Evolutionary conservation across 1,140 invertebrate species (phyloP).

Genomic region (Eueides isabella): DNA sequence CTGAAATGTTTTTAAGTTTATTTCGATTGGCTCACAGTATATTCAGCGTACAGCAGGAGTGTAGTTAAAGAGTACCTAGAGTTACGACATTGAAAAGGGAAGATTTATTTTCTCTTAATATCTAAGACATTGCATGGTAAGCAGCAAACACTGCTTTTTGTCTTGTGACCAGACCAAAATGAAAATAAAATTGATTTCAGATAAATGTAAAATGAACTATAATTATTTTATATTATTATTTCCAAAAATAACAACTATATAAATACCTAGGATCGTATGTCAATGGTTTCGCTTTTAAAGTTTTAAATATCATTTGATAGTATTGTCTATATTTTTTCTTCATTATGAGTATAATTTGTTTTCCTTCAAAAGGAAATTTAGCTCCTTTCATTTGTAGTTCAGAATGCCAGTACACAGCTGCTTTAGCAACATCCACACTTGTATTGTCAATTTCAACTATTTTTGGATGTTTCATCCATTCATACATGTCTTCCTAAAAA

Average conservation of each 20-base stretch:
- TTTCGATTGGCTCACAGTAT: too few relatives aligned
- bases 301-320: conserved; percentile 77
- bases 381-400: conserved; percentile 56
- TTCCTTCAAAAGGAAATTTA: conserved; percentile 72
- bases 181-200: too few relatives aligned
- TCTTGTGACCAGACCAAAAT: too few relatives aligned
- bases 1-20: too few relatives aligned
- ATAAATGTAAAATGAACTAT: too few relatives aligned
- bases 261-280: conserved; percentile 74
- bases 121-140: too few relatives aligned
- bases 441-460: conserved; percentile 74
- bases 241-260: conserved; percentile 17
- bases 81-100: too few relatives aligned
- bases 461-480: conserved; percentile 76
- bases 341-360: conserved; percentile 76
- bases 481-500: conserved; percentile 72
- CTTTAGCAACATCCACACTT: conserved; percentile 70
- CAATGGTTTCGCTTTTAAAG: conserved; percentile 71
- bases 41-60: too few relatives aligned
- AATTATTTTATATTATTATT: neutral
- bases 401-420: conserved; percentile 69
- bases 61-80: too few relatives aligned
- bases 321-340: conserved; percentile 78
- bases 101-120: too few relatives aligned
- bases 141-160: too few relatives aligned